These are phyloP conservation scores for Drosophila helvetica DNA, from an alignment of 2,888 invertebrate species.

Conservation along the genomic window DNA sequence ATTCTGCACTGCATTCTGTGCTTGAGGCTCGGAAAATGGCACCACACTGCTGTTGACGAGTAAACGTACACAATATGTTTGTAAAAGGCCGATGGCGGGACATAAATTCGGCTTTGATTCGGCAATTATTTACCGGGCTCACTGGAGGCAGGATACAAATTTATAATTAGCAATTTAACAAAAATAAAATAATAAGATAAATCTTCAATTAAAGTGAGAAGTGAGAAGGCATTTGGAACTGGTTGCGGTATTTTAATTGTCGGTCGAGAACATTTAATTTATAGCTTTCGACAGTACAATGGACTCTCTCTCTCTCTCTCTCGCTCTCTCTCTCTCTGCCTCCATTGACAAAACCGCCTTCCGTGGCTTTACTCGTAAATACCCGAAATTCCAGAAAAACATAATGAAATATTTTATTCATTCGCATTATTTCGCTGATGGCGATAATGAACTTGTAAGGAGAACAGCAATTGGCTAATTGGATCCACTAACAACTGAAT, in stretches of 20 bases:
- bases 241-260: constrained; percentile 34
- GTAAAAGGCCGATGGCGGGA: background rate
- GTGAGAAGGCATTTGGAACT: constrained; percentile 32
- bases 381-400: constrained; percentile 7
- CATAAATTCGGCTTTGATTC: constrained; percentile 18
- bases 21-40: background rate
- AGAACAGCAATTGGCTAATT: constrained; percentile 30
- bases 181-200: constrained; percentile 5
- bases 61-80: no score
- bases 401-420: constrained; percentile 20
- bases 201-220: constrained; percentile 28
- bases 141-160: background rate
- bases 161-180: background rate
- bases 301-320: constrained; percentile 13
- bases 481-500: constrained; percentile 31
- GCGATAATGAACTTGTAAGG: constrained; percentile 64
- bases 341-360: constrained; percentile 33
- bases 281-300: constrained; percentile 30
- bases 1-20: background rate
- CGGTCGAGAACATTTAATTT: constrained; percentile 32
- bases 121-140: constrained; percentile 11
- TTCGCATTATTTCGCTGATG: constrained; percentile 14
- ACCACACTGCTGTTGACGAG: background rate
- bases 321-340: no score
- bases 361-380: constrained; percentile 1